Evolutionary conservation across 2,888 invertebrate species (phyloP).

Genomic region (Entomobrya proxima): DNA sequence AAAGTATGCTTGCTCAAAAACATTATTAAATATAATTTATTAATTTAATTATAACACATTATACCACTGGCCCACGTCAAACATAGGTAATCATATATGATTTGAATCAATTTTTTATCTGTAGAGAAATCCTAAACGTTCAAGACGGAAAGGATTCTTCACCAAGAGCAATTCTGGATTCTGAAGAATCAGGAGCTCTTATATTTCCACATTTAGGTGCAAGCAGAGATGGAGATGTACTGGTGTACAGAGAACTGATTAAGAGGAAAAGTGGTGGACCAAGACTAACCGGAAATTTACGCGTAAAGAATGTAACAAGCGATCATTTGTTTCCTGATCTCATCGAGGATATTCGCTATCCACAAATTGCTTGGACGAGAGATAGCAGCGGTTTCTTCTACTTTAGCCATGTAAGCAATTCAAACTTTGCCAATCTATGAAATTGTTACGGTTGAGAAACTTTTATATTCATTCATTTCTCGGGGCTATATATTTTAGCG

Average conservation of each 20-base stretch:
- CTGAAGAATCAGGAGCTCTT: conserved; percentile 94
- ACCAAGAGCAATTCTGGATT: conserved; percentile 93
- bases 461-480: not conserved
- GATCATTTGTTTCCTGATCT: conserved; percentile 92
- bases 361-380: conserved; percentile 95
- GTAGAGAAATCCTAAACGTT: conserved; percentile 84
- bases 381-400: conserved; percentile 97
- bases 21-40: not conserved
- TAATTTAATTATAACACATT: not conserved
- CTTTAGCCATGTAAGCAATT: conserved; percentile 60
- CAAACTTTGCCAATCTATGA: not conserved
- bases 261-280: conserved; percentile 78
- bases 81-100: not conserved
- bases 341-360: conserved; percentile 93
- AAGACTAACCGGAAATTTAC: conserved; percentile 63
- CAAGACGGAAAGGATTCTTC: conserved; percentile 87
- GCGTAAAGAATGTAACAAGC: conserved; percentile 84
- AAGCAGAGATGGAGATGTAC: conserved; percentile 91
- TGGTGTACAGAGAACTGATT: conserved; percentile 83
- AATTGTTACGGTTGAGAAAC: not conserved
- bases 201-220: conserved; percentile 87
- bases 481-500: conserved; percentile 10
- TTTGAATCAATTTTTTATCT: conserved; percentile 81
- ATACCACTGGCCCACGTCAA: no score
- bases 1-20: conserved; percentile 56